Conservation (phyloP, 2,797 vertebrate genomes). For the Chelon labrosus region DNA sequence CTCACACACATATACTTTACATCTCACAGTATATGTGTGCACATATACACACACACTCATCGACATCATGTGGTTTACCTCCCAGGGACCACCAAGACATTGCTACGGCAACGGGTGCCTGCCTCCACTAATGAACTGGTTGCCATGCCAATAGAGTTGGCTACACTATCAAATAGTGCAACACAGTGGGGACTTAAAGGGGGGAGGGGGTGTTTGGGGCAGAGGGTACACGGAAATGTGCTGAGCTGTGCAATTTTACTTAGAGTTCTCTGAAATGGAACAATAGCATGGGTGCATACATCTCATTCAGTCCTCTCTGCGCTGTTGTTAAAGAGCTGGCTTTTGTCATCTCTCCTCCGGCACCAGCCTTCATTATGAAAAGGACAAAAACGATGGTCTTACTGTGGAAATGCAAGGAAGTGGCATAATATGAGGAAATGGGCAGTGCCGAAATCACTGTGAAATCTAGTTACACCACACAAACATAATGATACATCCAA, state of each 20-base stretch:
- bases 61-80: conserved; percentile 73
- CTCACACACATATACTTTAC: conserved; percentile 18
- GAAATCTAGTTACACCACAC: conserved; percentile 61
- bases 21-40: conserved; percentile 20
- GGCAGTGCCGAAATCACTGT: conserved; percentile 42
- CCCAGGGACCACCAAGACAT: conserved; percentile 80
- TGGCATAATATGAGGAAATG: conserved; percentile 30
- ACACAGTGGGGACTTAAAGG: conserved; percentile 18
- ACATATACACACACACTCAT: conserved; percentile 44
- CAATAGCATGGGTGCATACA: conserved; percentile 42
- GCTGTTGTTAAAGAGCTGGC: conserved; percentile 17
- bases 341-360: conserved; percentile 20
- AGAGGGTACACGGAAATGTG: conserved; percentile 50
- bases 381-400: conserved; percentile 10
- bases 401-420: conserved; percentile 42
- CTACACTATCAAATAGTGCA: conserved; percentile 71
- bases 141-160: conserved; percentile 84
- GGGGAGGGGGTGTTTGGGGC: conserved; percentile 1
- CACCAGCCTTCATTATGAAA: conserved; percentile 35
- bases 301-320: conserved; percentile 40
- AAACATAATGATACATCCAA: conserved; percentile 27
- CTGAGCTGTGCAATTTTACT: conserved; percentile 76
- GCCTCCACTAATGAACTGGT: conserved; percentile 83
- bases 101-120: conserved; percentile 81
- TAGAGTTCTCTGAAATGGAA: conserved; percentile 59